phyloP scores from a whole-genome alignment of 2,113 vertebrate genomes.

The Perca flavescens region DNA sequence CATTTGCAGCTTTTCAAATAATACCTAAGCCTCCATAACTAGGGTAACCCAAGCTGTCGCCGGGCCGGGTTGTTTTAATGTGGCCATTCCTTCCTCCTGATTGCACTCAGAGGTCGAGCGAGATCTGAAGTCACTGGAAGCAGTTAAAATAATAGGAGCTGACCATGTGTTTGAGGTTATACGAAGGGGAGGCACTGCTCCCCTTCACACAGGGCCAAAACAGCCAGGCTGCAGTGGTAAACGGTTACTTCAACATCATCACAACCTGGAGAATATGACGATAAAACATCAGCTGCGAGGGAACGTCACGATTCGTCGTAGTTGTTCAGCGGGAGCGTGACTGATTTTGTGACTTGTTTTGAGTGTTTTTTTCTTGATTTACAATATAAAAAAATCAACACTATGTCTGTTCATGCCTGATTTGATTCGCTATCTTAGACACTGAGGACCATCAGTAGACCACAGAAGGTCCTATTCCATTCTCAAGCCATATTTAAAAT shows the following conservation, averaged over 20 bases:
- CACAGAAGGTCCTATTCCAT: neutral
- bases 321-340: neutral
- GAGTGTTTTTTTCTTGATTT: neutral
- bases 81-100: conserved; percentile 84
- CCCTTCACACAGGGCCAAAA: conserved; percentile 60
- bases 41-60: conserved; percentile 87
- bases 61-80: conserved; percentile 86
- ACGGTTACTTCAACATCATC: conserved; percentile 1
- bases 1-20: neutral
- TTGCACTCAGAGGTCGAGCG: conserved; percentile 88
- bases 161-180: conserved; percentile 86
- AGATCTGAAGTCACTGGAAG: conserved; percentile 92
- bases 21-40: conserved; percentile 75
- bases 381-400: neutral
- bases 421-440: neutral
- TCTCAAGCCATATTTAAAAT: neutral
- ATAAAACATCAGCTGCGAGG: neutral
- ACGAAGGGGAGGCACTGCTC: conserved; percentile 79
- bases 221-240: conserved; percentile 26
- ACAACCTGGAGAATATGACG: conserved; percentile 1
- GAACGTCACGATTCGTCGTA: neutral
- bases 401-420: too few species aligned
- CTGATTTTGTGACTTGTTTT: neutral
- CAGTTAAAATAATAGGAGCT: conserved; percentile 90
- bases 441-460: too few species aligned